phyloP scores from a whole-genome alignment of 2,797 vertebrate genomes.

The Bryconaethiops microstoma region DNA sequence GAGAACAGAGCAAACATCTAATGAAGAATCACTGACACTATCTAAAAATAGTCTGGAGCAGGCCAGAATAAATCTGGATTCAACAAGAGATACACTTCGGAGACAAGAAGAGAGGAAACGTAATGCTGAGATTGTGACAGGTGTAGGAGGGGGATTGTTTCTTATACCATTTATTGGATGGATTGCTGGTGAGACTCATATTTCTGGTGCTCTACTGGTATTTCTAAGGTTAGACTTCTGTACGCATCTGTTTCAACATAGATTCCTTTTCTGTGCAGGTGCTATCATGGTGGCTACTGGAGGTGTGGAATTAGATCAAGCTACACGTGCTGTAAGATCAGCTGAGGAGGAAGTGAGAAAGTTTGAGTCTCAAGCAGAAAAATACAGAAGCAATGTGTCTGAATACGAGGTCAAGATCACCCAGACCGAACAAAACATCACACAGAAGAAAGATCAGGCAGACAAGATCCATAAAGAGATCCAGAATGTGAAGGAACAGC shows the following conservation, averaged over 20 bases:
- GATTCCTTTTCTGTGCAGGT: conserved; percentile 14
- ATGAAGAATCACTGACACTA: not conserved
- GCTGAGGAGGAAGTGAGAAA: conserved; percentile 6
- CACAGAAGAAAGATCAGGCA: not conserved
- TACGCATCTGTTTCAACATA: too few species aligned
- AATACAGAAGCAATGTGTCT: conserved; percentile 5
- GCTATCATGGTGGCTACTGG: not conserved
- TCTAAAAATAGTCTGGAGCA: not conserved
- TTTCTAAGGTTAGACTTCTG: too few species aligned
- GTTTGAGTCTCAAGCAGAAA: not conserved
- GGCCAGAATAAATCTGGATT: not conserved
- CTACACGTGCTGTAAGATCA: not conserved
- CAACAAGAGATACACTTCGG: not conserved
- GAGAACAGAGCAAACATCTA: conserved; percentile 1
- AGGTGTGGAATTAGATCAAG: fast-evolving
- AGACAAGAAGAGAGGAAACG: not conserved
- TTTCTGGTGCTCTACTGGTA: too few species aligned
- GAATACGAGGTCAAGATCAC: conserved; percentile 15
- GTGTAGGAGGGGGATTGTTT: not conserved
- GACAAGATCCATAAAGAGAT: not conserved
- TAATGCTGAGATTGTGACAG: not conserved
- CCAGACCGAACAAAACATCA: not conserved
- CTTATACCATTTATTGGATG: not conserved
- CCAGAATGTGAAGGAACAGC: not conserved
- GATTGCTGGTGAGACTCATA: too few species aligned